phyloP scores from a whole-genome alignment of 2,797 vertebrate species.

The Gymnothorax reevesii region DNA sequence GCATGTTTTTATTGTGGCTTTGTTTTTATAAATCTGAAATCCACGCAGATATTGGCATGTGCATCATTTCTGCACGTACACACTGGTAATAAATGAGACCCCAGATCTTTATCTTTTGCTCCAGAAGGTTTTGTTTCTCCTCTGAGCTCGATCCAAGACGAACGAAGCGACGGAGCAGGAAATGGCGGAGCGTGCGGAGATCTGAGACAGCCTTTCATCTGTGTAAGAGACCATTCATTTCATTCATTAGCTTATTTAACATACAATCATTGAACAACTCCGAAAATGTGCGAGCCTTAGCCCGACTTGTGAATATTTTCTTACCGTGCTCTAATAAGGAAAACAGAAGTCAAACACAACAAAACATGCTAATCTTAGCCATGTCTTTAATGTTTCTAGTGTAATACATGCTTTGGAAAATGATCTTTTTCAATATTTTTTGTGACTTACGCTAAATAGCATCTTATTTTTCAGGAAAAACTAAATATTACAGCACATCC shows the following conservation, averaged over 20 bases:
- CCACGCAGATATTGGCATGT: too few relatives aligned
- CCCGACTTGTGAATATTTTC: too few relatives aligned
- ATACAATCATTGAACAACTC: too few relatives aligned
- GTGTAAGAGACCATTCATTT: conserved; percentile 26
- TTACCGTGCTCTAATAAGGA: too few relatives aligned
- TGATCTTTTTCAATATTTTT: too few relatives aligned
- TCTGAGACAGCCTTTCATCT: conserved; percentile 81
- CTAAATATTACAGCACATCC: neutral
- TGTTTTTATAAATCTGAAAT: too few relatives aligned
- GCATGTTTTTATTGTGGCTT: too few relatives aligned
- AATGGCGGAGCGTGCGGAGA: conserved; percentile 79
- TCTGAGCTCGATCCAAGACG: conserved; percentile 78
- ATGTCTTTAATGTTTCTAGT: neutral
- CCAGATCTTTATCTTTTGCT: conserved; percentile 63
- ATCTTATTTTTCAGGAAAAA: too few relatives aligned
- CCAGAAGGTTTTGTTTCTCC: conserved; percentile 82
- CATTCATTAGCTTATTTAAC: too few relatives aligned
- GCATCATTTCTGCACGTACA: too few relatives aligned
- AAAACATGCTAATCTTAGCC: neutral
- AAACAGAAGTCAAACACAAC: neutral
- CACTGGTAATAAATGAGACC: neutral
- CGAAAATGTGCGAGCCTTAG: too few relatives aligned
- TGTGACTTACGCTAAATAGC: too few relatives aligned
- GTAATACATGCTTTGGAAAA: neutral
- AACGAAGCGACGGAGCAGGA: conserved; percentile 79